Conservation (phyloP, 2,113 vertebrate genomes). For the Callithrix jacchus region DNA sequence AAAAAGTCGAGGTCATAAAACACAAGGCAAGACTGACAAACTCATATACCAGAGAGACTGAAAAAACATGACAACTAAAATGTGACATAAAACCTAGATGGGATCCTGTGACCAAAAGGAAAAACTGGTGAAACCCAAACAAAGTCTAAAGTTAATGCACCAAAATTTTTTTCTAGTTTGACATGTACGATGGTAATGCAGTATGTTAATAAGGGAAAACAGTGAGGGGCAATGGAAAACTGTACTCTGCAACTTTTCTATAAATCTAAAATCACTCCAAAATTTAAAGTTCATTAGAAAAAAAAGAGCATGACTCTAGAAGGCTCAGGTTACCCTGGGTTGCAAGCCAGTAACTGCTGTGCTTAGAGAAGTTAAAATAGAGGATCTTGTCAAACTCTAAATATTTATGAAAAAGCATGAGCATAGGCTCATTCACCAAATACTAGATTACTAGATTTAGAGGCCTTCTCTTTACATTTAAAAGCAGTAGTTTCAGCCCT, state of each 20-base stretch:
- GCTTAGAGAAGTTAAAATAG: not conserved
- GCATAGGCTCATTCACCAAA: not conserved
- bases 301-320: not conserved
- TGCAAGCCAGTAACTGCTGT: not conserved
- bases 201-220: not conserved
- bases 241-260: not conserved
- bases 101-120: not conserved
- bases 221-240: not conserved
- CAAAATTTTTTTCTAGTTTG: not conserved
- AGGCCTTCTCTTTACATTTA: not conserved
- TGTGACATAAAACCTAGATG: not conserved
- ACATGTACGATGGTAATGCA: not conserved
- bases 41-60: not conserved
- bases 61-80: not conserved
- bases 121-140: not conserved
- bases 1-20: not conserved
- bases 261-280: not conserved
- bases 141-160: not conserved
- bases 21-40: not conserved
- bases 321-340: not conserved
- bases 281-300: not conserved
- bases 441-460: not conserved
- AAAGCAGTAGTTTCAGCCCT: not conserved
- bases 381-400: not conserved
- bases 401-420: not conserved